These are phyloP conservation scores for Eucidaris tribuloides DNA, from an alignment of 35 echinoderm and acorn worm genomes.

Conservation along the genomic window DNA sequence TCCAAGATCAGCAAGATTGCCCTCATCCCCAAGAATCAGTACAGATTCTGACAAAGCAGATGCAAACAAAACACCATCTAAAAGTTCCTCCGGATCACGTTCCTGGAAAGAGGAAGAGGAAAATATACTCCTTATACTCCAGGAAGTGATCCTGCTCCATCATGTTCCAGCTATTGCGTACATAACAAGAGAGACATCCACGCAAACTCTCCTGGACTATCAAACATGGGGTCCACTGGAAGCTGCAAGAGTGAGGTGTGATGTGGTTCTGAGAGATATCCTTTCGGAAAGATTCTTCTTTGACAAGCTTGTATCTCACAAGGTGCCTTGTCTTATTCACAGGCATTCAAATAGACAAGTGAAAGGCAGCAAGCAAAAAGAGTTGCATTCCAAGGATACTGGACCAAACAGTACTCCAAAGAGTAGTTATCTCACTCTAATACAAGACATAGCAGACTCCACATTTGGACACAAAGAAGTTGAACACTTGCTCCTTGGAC, in stretches of 20 bases:
- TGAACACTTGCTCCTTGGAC: not conserved
- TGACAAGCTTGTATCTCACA: slow-evolving; percentile 11
- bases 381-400: no score
- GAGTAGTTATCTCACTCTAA: not conserved
- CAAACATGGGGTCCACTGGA: not conserved
- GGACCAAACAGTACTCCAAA: no score
- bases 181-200: not conserved
- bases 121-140: slow-evolving; percentile 4
- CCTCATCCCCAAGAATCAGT: slow-evolving; percentile 1
- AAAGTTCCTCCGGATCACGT: not conserved
- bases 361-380: no score
- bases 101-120: not conserved
- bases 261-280: slow-evolving; percentile 1
- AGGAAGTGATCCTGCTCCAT: slow-evolving; percentile 16
- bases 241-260: not conserved
- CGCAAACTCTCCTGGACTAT: not conserved
- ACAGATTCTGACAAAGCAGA: not conserved
- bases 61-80: not conserved
- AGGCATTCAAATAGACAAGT: no score
- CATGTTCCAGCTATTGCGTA: not conserved
- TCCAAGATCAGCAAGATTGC: not conserved
- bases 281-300: not conserved
- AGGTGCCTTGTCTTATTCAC: not conserved
- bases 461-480: slow-evolving; percentile 5
- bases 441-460: not conserved